Evolutionary conservation across 2,113 vertebrate genomes (phyloP).

Genomic region (Hippolais icterina): DNA sequence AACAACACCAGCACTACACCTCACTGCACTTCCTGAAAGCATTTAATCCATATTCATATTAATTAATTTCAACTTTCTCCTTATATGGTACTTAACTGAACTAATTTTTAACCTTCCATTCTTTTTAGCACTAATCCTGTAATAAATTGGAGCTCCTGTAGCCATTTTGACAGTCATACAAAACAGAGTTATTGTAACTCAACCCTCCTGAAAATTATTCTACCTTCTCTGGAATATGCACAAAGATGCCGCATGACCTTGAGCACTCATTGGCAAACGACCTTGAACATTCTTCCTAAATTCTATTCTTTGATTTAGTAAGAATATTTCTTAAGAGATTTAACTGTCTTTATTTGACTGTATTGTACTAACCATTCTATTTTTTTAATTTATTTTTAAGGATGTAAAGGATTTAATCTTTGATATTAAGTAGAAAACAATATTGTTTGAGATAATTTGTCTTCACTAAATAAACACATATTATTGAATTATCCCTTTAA

Average conservation of each 20-base stretch:
- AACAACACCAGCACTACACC: neutral
- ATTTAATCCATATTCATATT: neutral
- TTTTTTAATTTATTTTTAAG: neutral
- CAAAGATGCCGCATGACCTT: neutral
- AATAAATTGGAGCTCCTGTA: neutral
- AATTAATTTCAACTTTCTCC: conserved; percentile 2
- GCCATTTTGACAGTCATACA: neutral
- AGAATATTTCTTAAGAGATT: neutral
- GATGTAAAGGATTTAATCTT: neutral
- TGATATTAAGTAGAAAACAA: neutral
- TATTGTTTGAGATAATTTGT: neutral
- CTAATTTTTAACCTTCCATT: neutral
- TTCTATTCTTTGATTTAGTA: neutral
- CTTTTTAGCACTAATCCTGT: neutral
- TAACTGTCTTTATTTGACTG: neutral
- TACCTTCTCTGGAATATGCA: neutral
- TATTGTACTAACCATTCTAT: neutral
- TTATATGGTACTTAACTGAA: neutral
- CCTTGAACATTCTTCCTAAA: neutral
- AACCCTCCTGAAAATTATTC: neutral
- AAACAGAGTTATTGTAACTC: neutral
- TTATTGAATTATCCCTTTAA: neutral
- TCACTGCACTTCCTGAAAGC: neutral
- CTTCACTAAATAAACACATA: neutral
- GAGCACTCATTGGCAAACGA: neutral